phyloP scores from a whole-genome alignment of 2,113 vertebrate species.

The mouse (Mus musculus) region DNA sequence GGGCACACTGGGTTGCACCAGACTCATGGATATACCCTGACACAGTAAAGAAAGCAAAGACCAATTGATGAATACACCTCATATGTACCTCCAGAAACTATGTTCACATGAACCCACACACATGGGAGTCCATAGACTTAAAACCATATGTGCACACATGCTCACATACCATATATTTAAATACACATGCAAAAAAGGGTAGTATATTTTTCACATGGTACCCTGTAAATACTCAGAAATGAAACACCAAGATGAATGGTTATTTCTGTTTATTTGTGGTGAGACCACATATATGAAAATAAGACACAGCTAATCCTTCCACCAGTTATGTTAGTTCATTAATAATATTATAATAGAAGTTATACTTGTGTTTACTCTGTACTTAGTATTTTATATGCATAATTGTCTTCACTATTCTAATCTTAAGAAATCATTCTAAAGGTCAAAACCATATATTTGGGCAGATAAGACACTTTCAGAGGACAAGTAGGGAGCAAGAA shows the following conservation, averaged over 20 bases:
- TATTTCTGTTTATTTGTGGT: not conserved
- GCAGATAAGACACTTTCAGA: not conserved
- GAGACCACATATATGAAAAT: constrained; percentile 28
- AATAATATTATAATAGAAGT: constrained; percentile 32
- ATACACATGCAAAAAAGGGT: not conserved
- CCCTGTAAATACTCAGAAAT: not conserved
- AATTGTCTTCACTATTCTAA: constrained; percentile 29
- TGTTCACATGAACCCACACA: not conserved
- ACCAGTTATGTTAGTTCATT: not conserved
- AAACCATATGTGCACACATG: not conserved
- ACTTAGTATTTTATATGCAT: not conserved
- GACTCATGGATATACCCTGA: not conserved
- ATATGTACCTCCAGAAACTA: not conserved
- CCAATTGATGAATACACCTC: not conserved
- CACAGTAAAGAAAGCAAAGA: not conserved
- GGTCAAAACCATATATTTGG: constrained; percentile 31
- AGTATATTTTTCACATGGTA: not conserved
- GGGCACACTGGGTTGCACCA: not conserved
- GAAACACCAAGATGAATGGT: not conserved
- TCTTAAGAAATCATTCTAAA: constrained; percentile 7
- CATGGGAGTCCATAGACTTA: not conserved
- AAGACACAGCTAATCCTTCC: constrained; percentile 38
- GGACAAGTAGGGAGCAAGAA: not conserved
- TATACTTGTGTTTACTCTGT: constrained; percentile 37
- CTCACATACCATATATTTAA: not conserved